Percentiles rank a stretch among this genome's conserved stretches.
These are phyloP conservation scores for Ellobium chinense DNA, from an alignment of 2,888 invertebrate species.

Conservation along the genomic window DNA sequence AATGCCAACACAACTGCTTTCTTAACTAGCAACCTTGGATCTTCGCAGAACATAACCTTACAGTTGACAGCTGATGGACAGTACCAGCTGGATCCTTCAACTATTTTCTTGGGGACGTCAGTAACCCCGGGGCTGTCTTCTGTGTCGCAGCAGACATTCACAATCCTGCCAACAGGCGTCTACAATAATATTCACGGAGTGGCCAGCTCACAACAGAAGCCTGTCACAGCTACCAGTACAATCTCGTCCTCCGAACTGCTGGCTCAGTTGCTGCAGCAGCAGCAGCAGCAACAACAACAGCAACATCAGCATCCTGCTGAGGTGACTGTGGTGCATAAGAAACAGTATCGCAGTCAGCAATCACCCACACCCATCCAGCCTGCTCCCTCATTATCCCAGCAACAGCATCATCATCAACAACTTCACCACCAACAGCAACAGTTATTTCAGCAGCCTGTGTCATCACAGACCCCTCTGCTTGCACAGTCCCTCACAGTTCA, in stretches of 20 bases:
- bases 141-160: conserved; percentile 21
- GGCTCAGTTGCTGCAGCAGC: conserved; percentile 38
- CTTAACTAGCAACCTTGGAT: neutral
- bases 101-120: conserved; percentile 17
- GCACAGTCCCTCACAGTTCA: conserved; percentile 28
- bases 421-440: conserved; percentile 48
- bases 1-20: conserved; percentile 6
- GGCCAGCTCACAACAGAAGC: neutral
- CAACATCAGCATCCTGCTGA: conserved; percentile 45
- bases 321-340: conserved; percentile 10
- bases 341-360: conserved; percentile 4
- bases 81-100: conserved; percentile 33
- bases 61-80: conserved; percentile 31
- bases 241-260: conserved; percentile 27
- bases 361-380: conserved; percentile 17
- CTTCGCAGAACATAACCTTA: conserved; percentile 29
- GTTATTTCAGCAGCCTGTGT: conserved; percentile 39
- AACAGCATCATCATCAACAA: conserved; percentile 47
- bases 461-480: conserved; percentile 21
- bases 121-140: neutral
- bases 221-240: neutral
- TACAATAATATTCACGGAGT: conserved; percentile 18
- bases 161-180: conserved; percentile 25
- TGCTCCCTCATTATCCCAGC: conserved; percentile 29
- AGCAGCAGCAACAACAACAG: conserved; percentile 48